Base-by-base conservation (phyloP, 2,113 vertebrate genomes). In the Arothron firmamentum region DNA sequence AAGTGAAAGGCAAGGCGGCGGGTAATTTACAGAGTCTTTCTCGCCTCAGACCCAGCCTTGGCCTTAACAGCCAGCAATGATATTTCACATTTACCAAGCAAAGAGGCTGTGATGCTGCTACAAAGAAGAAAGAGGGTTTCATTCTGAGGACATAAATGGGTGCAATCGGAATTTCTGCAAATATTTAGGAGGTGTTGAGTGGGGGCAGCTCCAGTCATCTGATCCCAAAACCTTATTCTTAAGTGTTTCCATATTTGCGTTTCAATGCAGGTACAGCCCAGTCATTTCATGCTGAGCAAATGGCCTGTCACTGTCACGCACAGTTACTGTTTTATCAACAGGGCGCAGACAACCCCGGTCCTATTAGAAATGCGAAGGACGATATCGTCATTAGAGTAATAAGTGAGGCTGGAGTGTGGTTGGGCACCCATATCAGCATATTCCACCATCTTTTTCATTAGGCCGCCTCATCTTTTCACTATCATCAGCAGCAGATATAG, bases 341-440 rank as follows among this genome's bases (percentile, higher is more conserved):
- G 49, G 17, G 23, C 6, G 64, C 83, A 79, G 80, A 85, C 71
- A 52, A 76, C 70, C 43, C 28, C 46, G 11, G 19, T 52, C 21
- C 65, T 51, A 84, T 87, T 84, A 86, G 67, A 65, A 74, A 86
- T 88, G 82, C 80, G 86, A 73, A 84, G 74, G 80, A 80, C 73
- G 74, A 83, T 77, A 67, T 63, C 80, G 86, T 78, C 85, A 87
- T 88, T 86, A 78, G 74, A 87, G 73, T 65, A 72, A 79, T 84
- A 70, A 79, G 69, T 70, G 69, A 79, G 72, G 52, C 73, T 70
- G 67, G 75, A 67, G 61, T 62, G 66, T 41, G 70, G 63, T 52
- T 42, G 17, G 42, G 54, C 64, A 60, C 79, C 60, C 72, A 80
- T 83, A 85, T 85, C 81, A 48, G 50, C 15, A 57, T 21, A 65